phyloP scores from a whole-genome alignment of 2,888 invertebrate genomes.

The Morinoia aosen region DNA sequence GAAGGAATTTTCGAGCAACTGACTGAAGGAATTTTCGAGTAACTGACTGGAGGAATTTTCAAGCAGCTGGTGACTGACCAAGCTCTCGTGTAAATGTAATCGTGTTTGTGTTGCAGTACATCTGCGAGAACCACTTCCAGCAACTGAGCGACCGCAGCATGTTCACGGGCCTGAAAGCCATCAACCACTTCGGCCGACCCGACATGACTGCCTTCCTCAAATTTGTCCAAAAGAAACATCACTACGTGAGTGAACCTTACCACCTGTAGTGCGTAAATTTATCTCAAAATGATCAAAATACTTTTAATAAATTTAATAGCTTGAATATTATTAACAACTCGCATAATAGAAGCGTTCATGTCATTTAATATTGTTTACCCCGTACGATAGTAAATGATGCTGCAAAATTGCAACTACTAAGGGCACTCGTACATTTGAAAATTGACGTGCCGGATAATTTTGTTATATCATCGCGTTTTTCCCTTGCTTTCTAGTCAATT shows the following conservation, averaged over 20 bases:
- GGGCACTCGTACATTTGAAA: too few relatives aligned
- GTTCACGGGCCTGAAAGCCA: slow-evolving; percentile 94
- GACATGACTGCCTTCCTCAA: slow-evolving; percentile 97
- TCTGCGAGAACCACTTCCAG: slow-evolving; percentile 98
- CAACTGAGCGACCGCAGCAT: slow-evolving; percentile 92
- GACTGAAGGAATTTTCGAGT: too few relatives aligned
- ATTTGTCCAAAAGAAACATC: slow-evolving; percentile 96
- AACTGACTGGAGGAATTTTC: too few relatives aligned
- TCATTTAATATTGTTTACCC: too few relatives aligned
- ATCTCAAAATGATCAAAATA: background rate
- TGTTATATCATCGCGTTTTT: too few relatives aligned
- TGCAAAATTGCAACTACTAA: too few relatives aligned
- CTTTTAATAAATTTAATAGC: background rate
- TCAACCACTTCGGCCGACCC: slow-evolving; percentile 96
- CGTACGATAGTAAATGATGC: too few relatives aligned
- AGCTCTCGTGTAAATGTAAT: too few relatives aligned
- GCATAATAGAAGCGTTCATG: background rate
- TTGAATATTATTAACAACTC: background rate
- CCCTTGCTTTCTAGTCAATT: too few relatives aligned
- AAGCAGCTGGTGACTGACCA: too few relatives aligned
- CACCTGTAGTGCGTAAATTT: background rate
- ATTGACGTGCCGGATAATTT: too few relatives aligned
- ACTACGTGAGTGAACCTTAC: slow-evolving; percentile 82
- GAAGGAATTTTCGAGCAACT: too few relatives aligned
- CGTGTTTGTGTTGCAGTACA: slow-evolving; percentile 91